phyloP scores from a whole-genome alignment of 2,888 invertebrate genomes.

The Oscheius sp. region DNA sequence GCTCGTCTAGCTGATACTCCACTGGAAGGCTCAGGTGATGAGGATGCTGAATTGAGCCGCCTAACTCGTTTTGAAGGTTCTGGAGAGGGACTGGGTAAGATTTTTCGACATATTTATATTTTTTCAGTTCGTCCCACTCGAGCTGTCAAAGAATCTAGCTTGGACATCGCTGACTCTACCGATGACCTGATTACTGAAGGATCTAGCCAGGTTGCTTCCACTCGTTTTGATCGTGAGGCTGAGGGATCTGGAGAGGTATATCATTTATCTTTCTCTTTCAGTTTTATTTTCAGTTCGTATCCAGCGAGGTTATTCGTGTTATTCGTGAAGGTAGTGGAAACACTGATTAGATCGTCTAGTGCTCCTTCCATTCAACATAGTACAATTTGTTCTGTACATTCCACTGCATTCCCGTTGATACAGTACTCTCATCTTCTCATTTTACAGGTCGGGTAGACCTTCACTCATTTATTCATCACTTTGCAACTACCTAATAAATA shows the following conservation, averaged over 20 bases:
- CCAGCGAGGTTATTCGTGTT: not conserved
- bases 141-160: slow-evolving; percentile 1
- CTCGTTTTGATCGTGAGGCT: not conserved
- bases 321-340: slow-evolving; percentile 13
- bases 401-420: slow-evolving; percentile 3
- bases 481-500: not conserved
- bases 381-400: slow-evolving; percentile 18
- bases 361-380: not conserved
- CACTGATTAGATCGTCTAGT: not conserved
- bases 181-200: not conserved
- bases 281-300: not conserved
- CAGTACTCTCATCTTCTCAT: not conserved
- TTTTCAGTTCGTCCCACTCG: slow-evolving; percentile 1
- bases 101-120: not conserved
- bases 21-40: not conserved
- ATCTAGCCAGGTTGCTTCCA: not conserved
- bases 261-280: not conserved
- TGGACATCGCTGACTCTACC: not conserved
- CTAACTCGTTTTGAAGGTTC: slow-evolving; percentile 1
- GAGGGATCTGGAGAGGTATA: slow-evolving; percentile 25
- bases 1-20: slow-evolving; percentile 16
- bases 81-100: not conserved
- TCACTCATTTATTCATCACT: not conserved
- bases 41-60: not conserved
- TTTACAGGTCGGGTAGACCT: not conserved